Evolutionary conservation across 2,888 invertebrate species (phyloP), one percentile per base, ranked within the genome.

Genomic region (Zonitis immaculata): DNA sequence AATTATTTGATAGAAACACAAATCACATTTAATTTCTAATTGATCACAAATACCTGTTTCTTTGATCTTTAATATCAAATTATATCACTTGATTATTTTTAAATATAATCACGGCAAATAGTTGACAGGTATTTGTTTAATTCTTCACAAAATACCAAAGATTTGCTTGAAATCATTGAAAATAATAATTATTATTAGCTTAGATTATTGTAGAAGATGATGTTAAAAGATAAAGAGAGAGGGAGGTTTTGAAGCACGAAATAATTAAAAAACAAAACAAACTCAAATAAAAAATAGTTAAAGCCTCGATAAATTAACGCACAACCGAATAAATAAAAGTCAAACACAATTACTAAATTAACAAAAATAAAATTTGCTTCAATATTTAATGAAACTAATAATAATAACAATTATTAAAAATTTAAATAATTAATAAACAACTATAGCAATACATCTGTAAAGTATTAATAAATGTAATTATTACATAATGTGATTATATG

Each of bases 401-500:
- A 6, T 12, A 32, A 32, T n/a, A n/a, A n/a, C n/a, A n/a, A n/a
- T n/a, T n/a, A 32, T 7, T 14, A 12, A 30, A 30, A 7, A 32
- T 6, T 12, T 28, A 28, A 32, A 32, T 32, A 12, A 32, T 7
- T 32, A 35, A 35, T 6, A 30, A 30, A 35, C 6, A 35, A 35
- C 52, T 51, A 59, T 59, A 66, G 64, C 64, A 65, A 66, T 66
- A 66, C 63, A 50, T 60, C 57, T 54, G 57, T 39, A 57, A 62
- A 62, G 62, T 63, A 63, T 60, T 64, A 65, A 44, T 58, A 56
- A 62, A 57, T 59, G 62, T 64, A 64, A 64, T 64, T 63, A 64
- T 64, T 64, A 62, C 62, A 65, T 64, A 64, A 65, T 64, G 64
- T 65, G 63, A 65, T 64, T 57, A 57, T 53, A 59, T 58, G 59